A percentile compares a stretch with the other conserved stretches of the same genome.
These are phyloP conservation scores for Lordiphosa andalusiaca DNA, from an alignment of 2,888 invertebrate genomes.

Conservation along the genomic window DNA sequence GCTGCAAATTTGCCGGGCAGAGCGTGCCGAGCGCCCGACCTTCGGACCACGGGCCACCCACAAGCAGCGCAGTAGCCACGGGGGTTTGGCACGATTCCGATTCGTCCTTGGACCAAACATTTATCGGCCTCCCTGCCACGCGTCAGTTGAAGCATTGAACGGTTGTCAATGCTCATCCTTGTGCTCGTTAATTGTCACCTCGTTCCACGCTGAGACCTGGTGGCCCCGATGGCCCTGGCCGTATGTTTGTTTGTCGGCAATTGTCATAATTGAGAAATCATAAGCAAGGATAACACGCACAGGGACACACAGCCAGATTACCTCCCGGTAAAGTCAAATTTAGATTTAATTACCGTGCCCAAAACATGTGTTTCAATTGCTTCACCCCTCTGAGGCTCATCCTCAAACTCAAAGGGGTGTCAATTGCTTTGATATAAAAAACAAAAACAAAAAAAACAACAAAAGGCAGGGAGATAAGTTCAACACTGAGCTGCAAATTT, in stretches of 20 bases:
- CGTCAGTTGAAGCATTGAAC: conserved; percentile 45
- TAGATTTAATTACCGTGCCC: conserved; percentile 65
- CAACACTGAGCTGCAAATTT: neutral
- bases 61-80: conserved; percentile 23
- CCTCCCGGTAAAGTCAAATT: conserved; percentile 49
- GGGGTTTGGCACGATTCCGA: conserved; percentile 57
- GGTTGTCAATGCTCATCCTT: conserved; percentile 50
- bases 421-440: conserved; percentile 45
- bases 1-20: conserved; percentile 2
- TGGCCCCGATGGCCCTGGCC: conserved; percentile 10
- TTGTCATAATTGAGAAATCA: conserved; percentile 74
- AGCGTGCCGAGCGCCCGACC: conserved; percentile 5
- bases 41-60: conserved; percentile 40
- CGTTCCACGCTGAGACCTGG: conserved; percentile 10
- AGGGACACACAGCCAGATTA: no score
- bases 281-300: conserved; percentile 38
- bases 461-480: neutral
- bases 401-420: conserved; percentile 52
- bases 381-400: conserved; percentile 6
- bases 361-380: conserved; percentile 73
- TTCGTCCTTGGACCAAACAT: conserved; percentile 6
- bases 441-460: conserved; percentile 14
- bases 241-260: conserved; percentile 31
- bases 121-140: conserved; percentile 53
- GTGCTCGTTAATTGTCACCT: conserved; percentile 64